Percentiles rank a stretch among this genome's conserved stretches.
Evolutionary conservation across 2,113 vertebrate genomes (phyloP).

Genomic region (Siniperca chuatsi): DNA sequence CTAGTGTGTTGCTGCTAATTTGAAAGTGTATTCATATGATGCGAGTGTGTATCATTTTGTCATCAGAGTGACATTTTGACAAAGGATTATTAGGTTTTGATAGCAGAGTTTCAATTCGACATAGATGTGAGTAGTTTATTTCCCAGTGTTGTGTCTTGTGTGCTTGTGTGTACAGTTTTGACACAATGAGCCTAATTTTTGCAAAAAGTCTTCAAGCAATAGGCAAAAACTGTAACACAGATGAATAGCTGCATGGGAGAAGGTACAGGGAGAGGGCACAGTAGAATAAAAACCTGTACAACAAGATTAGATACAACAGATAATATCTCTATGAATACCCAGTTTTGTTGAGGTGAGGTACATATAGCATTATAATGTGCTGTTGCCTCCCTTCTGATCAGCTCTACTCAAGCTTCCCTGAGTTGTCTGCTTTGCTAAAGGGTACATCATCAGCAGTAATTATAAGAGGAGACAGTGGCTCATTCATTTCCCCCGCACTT

Average conservation of each 20-base stretch:
- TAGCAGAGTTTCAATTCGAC: too few species aligned
- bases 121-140: too few species aligned
- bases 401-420: neutral
- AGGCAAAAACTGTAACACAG: too few species aligned
- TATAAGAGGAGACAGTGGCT: conserved; percentile 14
- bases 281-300: neutral
- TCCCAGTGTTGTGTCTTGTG: too few species aligned
- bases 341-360: neutral
- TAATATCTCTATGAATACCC: neutral
- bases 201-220: too few species aligned
- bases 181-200: too few species aligned
- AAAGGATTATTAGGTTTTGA: too few species aligned
- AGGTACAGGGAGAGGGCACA: neutral
- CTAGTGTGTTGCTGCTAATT: too few species aligned
- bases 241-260: neutral
- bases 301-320: neutral
- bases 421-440: neutral
- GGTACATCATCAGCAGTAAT: conserved; percentile 21
- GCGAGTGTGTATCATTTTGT: too few species aligned
- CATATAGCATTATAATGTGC: neutral
- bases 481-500: neutral
- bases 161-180: too few species aligned
- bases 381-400: neutral
- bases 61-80: too few species aligned
- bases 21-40: too few species aligned